Evolutionary conservation across 2,888 invertebrate species (phyloP).

Genomic region (Odontocerum albicorne): DNA sequence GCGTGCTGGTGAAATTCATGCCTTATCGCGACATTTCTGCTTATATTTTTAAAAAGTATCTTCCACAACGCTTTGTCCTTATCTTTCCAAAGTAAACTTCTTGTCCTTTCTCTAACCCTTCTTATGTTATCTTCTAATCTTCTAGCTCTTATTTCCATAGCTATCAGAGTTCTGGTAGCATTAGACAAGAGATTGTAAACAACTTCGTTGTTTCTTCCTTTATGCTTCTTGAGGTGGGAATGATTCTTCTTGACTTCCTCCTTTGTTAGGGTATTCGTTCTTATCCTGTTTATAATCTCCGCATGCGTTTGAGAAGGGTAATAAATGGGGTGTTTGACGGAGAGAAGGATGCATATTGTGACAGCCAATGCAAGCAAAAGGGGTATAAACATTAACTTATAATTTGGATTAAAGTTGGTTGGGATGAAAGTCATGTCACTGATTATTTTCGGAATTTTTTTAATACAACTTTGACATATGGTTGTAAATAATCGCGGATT

Average conservation of each 20-base stretch:
- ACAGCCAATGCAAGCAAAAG: conserved; percentile 32
- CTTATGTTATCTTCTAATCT: conserved; percentile 60
- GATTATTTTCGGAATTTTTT: not conserved
- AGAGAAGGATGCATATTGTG: conserved; percentile 35
- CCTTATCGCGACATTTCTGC: conserved; percentile 55
- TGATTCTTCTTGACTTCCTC: conserved; percentile 28
- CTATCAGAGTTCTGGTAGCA: conserved; percentile 59
- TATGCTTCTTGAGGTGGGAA: conserved; percentile 16
- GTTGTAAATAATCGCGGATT: not conserved
- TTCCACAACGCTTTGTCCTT: conserved; percentile 59
- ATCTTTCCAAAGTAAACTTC: conserved; percentile 60
- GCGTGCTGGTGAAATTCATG: conserved; percentile 57
- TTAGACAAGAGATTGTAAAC: conserved; percentile 58
- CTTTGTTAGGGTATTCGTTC: conserved; percentile 23
- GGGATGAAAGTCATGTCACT: conserved; percentile 36
- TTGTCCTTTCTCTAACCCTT: conserved; percentile 59
- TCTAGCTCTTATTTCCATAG: conserved; percentile 61
- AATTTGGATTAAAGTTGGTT: conserved; percentile 33
- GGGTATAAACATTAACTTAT: conserved; percentile 34
- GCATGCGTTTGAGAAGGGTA: conserved; percentile 30
- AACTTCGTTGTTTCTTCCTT: conserved; percentile 56
- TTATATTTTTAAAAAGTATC: conserved; percentile 58
- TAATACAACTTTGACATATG: not conserved
- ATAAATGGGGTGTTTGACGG: conserved; percentile 34
- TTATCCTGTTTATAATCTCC: conserved; percentile 30